Conservation (phyloP, 2,797 vertebrate species). For the Hypotaenidia philippensis region DNA sequence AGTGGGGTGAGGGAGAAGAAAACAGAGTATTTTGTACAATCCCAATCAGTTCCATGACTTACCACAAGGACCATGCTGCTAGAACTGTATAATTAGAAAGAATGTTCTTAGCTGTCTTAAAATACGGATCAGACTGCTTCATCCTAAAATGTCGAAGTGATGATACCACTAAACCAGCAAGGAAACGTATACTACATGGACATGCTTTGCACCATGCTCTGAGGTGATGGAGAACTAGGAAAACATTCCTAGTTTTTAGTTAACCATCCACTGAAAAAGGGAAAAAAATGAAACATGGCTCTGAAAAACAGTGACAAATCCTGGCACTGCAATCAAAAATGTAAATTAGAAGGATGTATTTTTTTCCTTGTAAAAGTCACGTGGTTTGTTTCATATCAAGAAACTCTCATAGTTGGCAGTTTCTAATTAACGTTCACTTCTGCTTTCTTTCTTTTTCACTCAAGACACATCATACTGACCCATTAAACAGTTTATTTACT, state of each 20-base stretch:
- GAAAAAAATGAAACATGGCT: background rate
- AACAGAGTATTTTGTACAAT: background rate
- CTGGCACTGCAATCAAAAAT: background rate
- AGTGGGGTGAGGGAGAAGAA: too few species aligned
- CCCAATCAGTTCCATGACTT: background rate
- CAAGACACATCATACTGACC: background rate
- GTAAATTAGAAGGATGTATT: background rate
- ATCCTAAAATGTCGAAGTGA: background rate
- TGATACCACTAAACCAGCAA: background rate
- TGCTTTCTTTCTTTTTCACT: background rate
- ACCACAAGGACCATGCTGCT: background rate
- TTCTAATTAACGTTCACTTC: background rate
- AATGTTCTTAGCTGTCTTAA: background rate
- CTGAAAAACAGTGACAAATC: background rate
- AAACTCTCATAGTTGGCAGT: background rate
- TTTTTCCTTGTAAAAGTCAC: background rate
- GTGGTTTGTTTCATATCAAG: background rate
- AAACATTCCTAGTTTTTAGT: background rate
- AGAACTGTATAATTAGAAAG: background rate
- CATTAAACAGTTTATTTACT: background rate
- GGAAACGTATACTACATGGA: background rate
- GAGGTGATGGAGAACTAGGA: background rate
- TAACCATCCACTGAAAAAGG: background rate
- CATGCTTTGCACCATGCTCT: background rate
- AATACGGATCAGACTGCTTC: background rate